Percentiles rank a stretch among this genome's conserved stretches.
Conservation (phyloP, 1,140 invertebrate genomes). For the Trypoxylus dichotomus region DNA sequence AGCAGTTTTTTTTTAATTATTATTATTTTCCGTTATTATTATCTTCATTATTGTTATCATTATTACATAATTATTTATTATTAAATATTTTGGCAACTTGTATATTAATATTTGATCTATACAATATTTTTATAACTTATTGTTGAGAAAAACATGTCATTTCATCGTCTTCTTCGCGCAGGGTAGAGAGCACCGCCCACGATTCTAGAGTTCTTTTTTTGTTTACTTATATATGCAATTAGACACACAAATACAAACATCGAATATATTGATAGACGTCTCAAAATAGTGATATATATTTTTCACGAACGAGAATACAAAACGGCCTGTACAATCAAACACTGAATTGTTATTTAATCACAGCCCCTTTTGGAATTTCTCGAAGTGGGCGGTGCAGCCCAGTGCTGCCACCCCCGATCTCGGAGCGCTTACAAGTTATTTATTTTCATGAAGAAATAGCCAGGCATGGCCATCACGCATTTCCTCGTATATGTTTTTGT, state of each 20-base stretch:
- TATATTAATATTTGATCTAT: neutral
- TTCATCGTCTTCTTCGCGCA: slow-evolving; percentile 48
- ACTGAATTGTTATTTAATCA: slow-evolving; percentile 68
- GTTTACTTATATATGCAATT: slow-evolving; percentile 44
- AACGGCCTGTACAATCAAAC: slow-evolving; percentile 67
- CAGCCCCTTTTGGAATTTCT: slow-evolving; percentile 70
- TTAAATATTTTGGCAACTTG: slow-evolving; percentile 10
- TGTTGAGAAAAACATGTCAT: slow-evolving; percentile 40
- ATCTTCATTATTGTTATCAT: slow-evolving; percentile 1
- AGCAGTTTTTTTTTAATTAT: neutral
- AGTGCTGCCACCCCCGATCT: neutral
- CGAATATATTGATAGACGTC: slow-evolving; percentile 49
- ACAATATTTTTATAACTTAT: neutral
- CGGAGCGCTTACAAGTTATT: neutral
- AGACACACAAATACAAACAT: slow-evolving; percentile 53
- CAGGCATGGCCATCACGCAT: slow-evolving; percentile 5
- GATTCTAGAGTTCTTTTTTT: slow-evolving; percentile 24
- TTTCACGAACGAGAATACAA: slow-evolving; percentile 59
- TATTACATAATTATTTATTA: neutral
- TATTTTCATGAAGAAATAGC: neutral
- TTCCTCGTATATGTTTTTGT: neutral
- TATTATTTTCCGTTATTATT: slow-evolving; percentile 1
- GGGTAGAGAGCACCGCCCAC: slow-evolving; percentile 36
- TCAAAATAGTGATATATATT: slow-evolving; percentile 50
- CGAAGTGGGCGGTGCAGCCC: slow-evolving; percentile 41